Conservation (phyloP, 2,113 vertebrate species). For the Mus spicilegus region DNA sequence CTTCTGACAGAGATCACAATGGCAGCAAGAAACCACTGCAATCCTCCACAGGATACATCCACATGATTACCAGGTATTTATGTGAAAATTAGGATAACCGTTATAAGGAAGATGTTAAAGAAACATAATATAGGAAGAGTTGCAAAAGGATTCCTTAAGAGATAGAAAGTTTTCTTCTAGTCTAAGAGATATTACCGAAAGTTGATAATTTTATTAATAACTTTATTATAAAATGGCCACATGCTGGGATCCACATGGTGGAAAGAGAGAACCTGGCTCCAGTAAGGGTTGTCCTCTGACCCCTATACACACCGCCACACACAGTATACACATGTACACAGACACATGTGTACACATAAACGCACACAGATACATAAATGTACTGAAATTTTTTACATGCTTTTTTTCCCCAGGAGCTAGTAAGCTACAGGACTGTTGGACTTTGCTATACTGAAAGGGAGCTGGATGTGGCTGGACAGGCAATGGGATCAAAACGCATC, state of each 20-base stretch:
- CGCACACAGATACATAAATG: not conserved
- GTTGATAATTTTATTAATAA: conserved; percentile 26
- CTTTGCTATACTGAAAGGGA: not conserved
- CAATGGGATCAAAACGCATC: not conserved
- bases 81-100: not conserved
- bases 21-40: not conserved
- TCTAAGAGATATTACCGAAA: not conserved
- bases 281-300: not conserved
- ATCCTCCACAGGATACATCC: not conserved
- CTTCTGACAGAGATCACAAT: not conserved
- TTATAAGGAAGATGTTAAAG: not conserved
- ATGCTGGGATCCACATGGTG: not conserved
- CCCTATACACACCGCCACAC: not conserved
- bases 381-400: not conserved
- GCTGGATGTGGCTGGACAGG: not conserved
- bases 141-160: conserved; percentile 29
- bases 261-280: not conserved
- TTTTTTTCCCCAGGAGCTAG: not conserved
- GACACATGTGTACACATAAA: not conserved
- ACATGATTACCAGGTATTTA: not conserved
- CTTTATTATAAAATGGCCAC: not conserved
- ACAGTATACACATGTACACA: not conserved
- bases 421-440: not conserved
- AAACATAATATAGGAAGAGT: not conserved
- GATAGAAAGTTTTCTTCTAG: not conserved